phyloP scores from a whole-genome alignment of 2,797 vertebrate genomes.

The Oryzias sinensis region DNA sequence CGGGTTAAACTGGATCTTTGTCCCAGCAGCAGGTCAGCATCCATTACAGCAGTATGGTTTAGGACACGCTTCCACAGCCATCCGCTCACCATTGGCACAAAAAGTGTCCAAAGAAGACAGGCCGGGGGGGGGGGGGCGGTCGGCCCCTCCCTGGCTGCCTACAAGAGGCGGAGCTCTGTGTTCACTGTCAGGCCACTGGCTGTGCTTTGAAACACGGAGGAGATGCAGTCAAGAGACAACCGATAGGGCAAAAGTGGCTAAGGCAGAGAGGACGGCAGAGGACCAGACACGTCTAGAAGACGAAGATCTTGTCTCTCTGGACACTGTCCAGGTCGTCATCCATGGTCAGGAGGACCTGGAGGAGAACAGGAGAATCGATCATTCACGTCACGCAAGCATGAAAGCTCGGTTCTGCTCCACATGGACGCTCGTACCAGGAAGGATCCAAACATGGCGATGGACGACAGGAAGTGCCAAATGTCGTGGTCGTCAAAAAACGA shows the following conservation, averaged over 20 bases:
- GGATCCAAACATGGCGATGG: constrained; percentile 98
- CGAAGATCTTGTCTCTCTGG: constrained; percentile 95
- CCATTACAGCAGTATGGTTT: constrained; percentile 47
- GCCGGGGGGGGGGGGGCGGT: constrained; percentile 6
- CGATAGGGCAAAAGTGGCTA: constrained; percentile 32
- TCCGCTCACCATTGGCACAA: constrained; percentile 63
- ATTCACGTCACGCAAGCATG: neutral
- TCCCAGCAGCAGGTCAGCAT: constrained; percentile 58
- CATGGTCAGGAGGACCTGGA: constrained; percentile 91
- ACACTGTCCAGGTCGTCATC: constrained; percentile 93
- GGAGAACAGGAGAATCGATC: neutral
- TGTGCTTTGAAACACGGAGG: constrained; percentile 40
- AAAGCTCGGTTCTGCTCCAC: too few species aligned
- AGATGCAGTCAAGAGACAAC: constrained; percentile 3
- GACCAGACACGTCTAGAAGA: constrained; percentile 78
- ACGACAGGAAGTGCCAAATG: constrained; percentile 98
- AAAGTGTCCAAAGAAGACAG: constrained; percentile 44
- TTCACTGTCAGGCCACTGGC: constrained; percentile 44
- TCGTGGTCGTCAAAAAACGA: constrained; percentile 96
- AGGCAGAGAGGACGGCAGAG: constrained; percentile 57
- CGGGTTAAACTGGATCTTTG: constrained; percentile 20
- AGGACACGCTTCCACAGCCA: constrained; percentile 47
- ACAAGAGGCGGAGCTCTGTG: constrained; percentile 20
- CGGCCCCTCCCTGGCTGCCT: constrained; percentile 18
- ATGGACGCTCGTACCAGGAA: constrained; percentile 82